Evolutionary conservation across 1,140 invertebrate genomes (phyloP).

Genomic region (Drosophila ficusphila): DNA sequence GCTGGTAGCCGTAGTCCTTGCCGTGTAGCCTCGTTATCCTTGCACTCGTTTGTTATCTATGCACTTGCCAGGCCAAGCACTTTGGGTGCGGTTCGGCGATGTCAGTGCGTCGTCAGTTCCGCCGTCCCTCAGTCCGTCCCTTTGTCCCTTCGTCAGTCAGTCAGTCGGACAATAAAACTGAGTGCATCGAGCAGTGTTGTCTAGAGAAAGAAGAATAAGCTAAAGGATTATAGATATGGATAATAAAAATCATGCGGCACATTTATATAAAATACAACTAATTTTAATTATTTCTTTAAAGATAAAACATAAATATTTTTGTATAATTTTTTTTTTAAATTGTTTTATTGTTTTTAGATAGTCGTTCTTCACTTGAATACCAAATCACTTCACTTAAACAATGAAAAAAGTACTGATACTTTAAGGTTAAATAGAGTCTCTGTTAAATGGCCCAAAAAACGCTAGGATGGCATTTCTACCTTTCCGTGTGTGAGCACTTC

Average conservation of each 20-base stretch:
- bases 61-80: constrained; percentile 62
- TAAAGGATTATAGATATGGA: no score
- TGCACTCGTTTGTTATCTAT: constrained; percentile 77
- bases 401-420: no score
- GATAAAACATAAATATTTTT: no score
- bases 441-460: not conserved
- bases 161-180: constrained; percentile 67
- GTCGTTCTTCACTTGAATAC: no score
- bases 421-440: no score
- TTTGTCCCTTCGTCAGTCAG: constrained; percentile 5
- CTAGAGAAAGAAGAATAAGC: no score
- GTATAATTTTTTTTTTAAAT: no score
- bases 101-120: constrained; percentile 14
- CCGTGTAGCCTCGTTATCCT: constrained; percentile 65
- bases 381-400: no score
- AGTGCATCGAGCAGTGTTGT: constrained; percentile 46
- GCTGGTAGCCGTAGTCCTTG: constrained; percentile 23
- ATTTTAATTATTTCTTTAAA: no score
- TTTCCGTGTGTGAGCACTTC: constrained; percentile 32
- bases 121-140: not conserved
- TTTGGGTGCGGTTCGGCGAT: constrained; percentile 42
- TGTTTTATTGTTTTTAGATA: no score
- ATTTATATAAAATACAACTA: no score
- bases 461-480: not conserved
- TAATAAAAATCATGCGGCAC: no score